Evolutionary conservation across 2,888 invertebrate genomes (phyloP).

Genomic region (Euzophera pinguis): DNA sequence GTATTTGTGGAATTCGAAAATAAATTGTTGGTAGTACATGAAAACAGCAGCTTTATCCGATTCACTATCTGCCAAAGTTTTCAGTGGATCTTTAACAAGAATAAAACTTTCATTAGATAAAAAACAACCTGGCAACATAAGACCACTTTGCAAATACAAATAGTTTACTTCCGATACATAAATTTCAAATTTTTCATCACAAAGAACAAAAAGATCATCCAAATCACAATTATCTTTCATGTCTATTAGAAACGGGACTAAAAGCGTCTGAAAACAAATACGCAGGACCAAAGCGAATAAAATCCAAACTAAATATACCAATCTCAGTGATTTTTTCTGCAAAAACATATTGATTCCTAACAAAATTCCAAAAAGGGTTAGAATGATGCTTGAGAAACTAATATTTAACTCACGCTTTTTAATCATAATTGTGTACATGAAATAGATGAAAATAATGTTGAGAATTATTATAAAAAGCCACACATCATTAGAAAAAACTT

Average conservation of each 20-base stretch:
- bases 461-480: constrained; percentile 9
- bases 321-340: neutral
- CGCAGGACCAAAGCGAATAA: neutral
- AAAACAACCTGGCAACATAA: neutral
- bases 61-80: neutral
- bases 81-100: constrained; percentile 2
- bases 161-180: neutral
- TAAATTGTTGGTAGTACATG: neutral
- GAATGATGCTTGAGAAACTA: neutral
- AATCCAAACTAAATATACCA: constrained; percentile 5
- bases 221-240: neutral
- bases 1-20: neutral
- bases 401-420: constrained; percentile 2
- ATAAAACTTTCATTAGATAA: neutral
- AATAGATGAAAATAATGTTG: constrained; percentile 9
- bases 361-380: constrained; percentile 1
- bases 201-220: neutral
- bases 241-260: constrained; percentile 1
- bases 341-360: neutral
- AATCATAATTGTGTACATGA: constrained; percentile 5
- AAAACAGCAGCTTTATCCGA: constrained; percentile 3
- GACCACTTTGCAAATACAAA: neutral
- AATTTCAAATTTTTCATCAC: constrained; percentile 1
- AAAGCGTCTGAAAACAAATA: neutral
- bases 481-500: neutral